Evolutionary conservation across 1,140 invertebrate genomes (phyloP).

Genomic region (Telenomus remus): DNA sequence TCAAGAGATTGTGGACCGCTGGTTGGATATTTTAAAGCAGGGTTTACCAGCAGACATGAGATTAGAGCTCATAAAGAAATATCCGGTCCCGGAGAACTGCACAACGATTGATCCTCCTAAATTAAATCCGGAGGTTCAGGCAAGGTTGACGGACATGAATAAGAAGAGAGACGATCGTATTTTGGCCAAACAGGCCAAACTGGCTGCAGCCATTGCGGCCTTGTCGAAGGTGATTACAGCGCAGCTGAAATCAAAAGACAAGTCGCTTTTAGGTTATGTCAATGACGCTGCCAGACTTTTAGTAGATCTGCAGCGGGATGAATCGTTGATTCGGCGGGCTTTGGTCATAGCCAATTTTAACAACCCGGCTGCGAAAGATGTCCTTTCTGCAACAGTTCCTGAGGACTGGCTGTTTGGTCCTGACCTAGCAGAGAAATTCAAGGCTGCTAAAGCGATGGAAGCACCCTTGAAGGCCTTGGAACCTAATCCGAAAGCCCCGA

Average conservation of each 20-base stretch:
- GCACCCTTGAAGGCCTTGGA: neutral
- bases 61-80: neutral
- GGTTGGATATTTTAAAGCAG: too few relatives aligned
- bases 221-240: neutral
- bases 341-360: neutral
- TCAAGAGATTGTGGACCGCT: neutral
- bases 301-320: neutral
- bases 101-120: neutral
- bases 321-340: neutral
- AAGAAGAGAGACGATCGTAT: neutral
- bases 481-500: neutral
- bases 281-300: neutral
- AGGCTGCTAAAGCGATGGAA: neutral
- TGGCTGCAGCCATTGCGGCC: neutral
- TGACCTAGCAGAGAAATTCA: neutral
- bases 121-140: neutral
- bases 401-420: neutral
- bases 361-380: neutral
- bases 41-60: neutral
- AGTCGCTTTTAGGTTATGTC: conserved; percentile 1
- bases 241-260: neutral
- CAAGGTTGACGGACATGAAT: neutral
- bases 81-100: neutral
- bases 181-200: neutral
- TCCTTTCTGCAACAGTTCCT: neutral